These are phyloP conservation scores for Timandra comae DNA, from an alignment of 2,888 invertebrate species.

Conservation along the genomic window DNA sequence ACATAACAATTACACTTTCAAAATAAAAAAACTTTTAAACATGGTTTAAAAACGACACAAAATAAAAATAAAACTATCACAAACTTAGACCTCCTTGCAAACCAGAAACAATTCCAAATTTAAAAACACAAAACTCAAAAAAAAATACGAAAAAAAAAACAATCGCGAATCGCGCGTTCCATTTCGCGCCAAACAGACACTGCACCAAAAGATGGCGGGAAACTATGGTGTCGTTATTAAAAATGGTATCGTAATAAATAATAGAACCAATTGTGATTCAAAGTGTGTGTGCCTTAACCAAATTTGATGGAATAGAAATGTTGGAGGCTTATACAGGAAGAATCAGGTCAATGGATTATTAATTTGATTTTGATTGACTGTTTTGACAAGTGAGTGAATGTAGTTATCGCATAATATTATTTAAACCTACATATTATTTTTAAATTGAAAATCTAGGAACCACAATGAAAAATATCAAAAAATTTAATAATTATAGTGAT, in stretches of 20 bases:
- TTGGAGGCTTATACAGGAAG: constrained; percentile 20
- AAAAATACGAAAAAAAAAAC: constrained; percentile 26
- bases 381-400: no score
- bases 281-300: constrained; percentile 43
- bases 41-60: no score
- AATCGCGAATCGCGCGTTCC: constrained; percentile 40
- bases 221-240: constrained; percentile 30
- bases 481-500: no score
- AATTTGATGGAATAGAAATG: constrained; percentile 35
- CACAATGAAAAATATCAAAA: no score
- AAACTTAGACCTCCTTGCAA: no score
- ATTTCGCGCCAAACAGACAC: constrained; percentile 38
- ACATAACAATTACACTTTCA: no score
- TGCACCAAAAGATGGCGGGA: constrained; percentile 35
- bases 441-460: no score
- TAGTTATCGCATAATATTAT: no score
- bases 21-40: no score
- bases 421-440: no score
- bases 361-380: no score
- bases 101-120: constrained; percentile 29
- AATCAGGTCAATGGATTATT: constrained; percentile 59
- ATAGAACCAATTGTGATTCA: constrained; percentile 47
- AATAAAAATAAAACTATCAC: no score
- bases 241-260: constrained; percentile 43
- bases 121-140: constrained; percentile 3